Base-by-base conservation (phyloP, 1,140 invertebrate genomes). In the Bilobella aurantiaca region DNA sequence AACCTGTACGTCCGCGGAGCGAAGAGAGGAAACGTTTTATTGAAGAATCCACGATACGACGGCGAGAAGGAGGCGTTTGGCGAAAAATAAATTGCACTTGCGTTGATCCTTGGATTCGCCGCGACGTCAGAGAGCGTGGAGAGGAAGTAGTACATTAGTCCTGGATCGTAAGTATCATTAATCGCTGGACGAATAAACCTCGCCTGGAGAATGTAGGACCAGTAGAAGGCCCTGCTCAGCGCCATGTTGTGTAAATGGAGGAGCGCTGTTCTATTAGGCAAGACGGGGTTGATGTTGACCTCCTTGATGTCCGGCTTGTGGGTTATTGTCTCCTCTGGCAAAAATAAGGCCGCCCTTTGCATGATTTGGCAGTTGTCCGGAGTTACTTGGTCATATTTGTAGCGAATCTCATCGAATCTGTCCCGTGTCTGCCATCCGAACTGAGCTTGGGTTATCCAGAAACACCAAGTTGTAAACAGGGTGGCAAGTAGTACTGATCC, bases 61-160 rank as follows among this genome's bases (percentile, higher is more conserved):
- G 95, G 90, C 0, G 93, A 89, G 74, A 96, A 98, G 0, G 91
- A 93, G 78, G 86, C 88, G 75, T 98, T 94, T 1, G 93, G 91
- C 23, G 93, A 86, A 75, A 96, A 98, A 77, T 96, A 96, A 64
- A 98, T 85, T 0, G 91, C 87, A 75, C 90, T 93, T 58, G 91
- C 89, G 79, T 98, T 98, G 63, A 98, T 87, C 69, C 88, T 86
- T 0, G 87, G 86, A 80, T 95, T 96, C 0, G 93, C 84, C 0
- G 93, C 90, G 0, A 98, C 91, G 78, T 98, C 95, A 0, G 96
- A 93, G 0, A 96, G 89, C 0, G 91, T 88, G 0, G 93, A 96
- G 23, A 98, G 79, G 74, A 96, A 96, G 74, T 96, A 96, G 76
- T 98, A 98, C 91, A 97, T 94, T 85, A 98, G 91, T 62, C 95